These are phyloP conservation scores for Puma concolor DNA, from an alignment of 2,113 vertebrate species.

Conservation along the genomic window DNA sequence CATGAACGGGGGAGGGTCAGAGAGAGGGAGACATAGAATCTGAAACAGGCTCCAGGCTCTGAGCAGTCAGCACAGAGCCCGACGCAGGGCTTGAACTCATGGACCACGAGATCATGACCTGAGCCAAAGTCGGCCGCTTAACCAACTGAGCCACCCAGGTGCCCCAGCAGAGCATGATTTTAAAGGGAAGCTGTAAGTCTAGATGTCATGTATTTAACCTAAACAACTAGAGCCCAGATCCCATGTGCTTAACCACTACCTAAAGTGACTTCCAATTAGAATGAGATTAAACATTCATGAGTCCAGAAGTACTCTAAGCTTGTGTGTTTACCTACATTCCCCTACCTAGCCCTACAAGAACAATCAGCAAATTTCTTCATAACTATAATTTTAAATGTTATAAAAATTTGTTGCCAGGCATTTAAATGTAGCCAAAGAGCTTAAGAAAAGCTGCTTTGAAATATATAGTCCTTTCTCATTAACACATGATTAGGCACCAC, in stretches of 20 bases:
- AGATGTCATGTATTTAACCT: not conserved
- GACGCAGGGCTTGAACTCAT: no score
- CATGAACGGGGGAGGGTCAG: no score
- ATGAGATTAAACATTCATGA: not conserved
- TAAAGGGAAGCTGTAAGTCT: not conserved
- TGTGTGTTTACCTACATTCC: not conserved
- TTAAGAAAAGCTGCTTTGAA: slow-evolving; percentile 44
- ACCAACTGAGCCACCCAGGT: no score
- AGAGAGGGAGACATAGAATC: no score
- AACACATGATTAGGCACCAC: not conserved
- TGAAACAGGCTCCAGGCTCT: no score
- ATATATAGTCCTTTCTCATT: slow-evolving; percentile 26
- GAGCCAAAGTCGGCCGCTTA: no score
- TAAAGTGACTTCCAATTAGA: not conserved
- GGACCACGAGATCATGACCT: no score
- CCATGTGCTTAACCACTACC: not conserved
- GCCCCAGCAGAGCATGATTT: no score
- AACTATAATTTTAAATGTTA: slow-evolving; percentile 23
- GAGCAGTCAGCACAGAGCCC: no score
- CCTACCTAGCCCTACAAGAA: not conserved
- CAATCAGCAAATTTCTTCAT: slow-evolving; percentile 27
- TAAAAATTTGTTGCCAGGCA: not conserved
- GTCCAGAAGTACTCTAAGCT: not conserved
- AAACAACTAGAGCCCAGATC: not conserved
- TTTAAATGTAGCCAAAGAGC: slow-evolving; percentile 28